These are phyloP conservation scores for Caenorhabditis zanzibari DNA, from an alignment of 2,888 invertebrate genomes.

Conservation along the genomic window DNA sequence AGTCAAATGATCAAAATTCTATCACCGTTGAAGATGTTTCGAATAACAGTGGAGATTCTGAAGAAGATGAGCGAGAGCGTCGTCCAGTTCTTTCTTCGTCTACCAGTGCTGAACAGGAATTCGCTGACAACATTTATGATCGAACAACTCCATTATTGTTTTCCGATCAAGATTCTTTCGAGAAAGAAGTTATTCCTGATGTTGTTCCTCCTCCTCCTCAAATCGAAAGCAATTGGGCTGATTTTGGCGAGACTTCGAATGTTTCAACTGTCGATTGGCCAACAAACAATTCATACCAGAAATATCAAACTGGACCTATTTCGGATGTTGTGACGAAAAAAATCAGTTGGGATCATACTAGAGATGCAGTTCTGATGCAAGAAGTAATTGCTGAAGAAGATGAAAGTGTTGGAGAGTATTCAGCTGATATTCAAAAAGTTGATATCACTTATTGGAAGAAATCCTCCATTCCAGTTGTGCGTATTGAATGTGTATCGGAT, in stretches of 20 bases:
- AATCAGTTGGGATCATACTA: constrained; percentile 1
- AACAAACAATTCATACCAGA: background rate
- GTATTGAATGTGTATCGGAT: constrained; percentile 32
- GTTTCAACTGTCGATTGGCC: constrained; percentile 35
- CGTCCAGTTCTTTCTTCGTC: background rate
- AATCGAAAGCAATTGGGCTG: constrained; percentile 24
- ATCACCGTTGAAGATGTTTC: background rate
- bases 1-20: no score
- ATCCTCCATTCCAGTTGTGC: constrained; percentile 28
- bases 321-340: background rate
- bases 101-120: constrained; percentile 22
- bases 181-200: constrained; percentile 3
- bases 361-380: background rate
- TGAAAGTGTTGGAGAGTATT: constrained; percentile 5
- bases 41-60: constrained; percentile 11
- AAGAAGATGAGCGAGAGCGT: background rate
- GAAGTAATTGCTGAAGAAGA: constrained; percentile 50
- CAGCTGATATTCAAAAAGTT: background rate
- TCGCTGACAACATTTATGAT: background rate
- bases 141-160: constrained; percentile 55
- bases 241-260: constrained; percentile 3
- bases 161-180: constrained; percentile 28
- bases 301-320: background rate
- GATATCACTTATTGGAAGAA: constrained; percentile 2
- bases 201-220: background rate